Conservation (phyloP, 2,888 invertebrate genomes). For the Luperina testacea region DNA sequence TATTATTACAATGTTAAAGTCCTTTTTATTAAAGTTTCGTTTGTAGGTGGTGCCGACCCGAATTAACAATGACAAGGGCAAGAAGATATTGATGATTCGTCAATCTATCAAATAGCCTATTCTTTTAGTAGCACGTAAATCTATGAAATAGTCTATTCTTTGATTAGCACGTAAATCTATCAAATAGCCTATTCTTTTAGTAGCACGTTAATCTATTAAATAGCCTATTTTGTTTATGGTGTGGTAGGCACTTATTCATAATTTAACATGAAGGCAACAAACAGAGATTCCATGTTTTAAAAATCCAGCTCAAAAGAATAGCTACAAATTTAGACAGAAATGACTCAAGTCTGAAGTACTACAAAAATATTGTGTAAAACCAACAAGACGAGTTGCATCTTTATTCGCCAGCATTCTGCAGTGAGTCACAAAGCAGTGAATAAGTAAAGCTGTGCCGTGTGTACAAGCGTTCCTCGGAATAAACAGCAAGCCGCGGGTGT, state of each 20-base stretch:
- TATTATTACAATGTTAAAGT: no score
- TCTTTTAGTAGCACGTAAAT: background rate
- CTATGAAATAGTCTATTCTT: background rate
- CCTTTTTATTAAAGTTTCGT: no score
- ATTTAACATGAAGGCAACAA: background rate
- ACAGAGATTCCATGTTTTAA: background rate
- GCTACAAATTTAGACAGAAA: background rate
- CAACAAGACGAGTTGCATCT: constrained; percentile 38
- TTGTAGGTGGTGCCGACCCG: no score
- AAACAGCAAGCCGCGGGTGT: constrained; percentile 2
- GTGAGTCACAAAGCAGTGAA: constrained; percentile 45
- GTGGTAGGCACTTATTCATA: no score
- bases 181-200: background rate
- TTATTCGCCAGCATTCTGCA: constrained; percentile 22
- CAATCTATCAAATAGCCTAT: background rate
- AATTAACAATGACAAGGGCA: background rate
- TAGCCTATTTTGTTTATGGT: background rate
- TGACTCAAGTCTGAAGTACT: constrained; percentile 19
- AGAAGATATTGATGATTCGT: background rate
- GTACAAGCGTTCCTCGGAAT: constrained; percentile 10
- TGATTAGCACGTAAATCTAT: background rate
- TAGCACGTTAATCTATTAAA: background rate
- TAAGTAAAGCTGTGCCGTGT: constrained; percentile 38
- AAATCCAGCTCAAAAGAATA: constrained; percentile 6
- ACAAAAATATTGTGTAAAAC: constrained; percentile 26